Conservation (phyloP, 2,113 vertebrate genomes). For the Atherinomorus stipes region DNA sequence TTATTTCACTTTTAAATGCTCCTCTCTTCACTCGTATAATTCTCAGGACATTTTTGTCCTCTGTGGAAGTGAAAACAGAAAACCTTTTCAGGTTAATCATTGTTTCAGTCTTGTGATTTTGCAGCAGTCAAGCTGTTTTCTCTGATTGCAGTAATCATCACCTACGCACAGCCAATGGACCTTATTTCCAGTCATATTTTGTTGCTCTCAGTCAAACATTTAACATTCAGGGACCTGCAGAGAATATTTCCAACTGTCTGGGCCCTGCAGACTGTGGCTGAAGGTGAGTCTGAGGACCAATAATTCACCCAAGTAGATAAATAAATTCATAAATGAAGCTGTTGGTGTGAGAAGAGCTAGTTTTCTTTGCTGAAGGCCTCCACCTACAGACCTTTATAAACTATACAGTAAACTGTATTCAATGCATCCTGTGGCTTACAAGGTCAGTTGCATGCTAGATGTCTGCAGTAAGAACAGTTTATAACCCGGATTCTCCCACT, state of each 20-base stretch:
- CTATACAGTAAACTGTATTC: background rate
- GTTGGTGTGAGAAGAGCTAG: background rate
- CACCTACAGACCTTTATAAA: background rate
- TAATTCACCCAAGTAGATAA: background rate
- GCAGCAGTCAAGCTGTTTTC: no score
- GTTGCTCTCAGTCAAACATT: no score
- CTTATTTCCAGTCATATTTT: no score
- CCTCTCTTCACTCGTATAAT: conserved; percentile 7
- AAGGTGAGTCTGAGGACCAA: background rate
- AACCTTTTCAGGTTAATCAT: no score
- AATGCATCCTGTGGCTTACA: background rate
- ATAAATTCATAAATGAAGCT: background rate
- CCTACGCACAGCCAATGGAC: no score
- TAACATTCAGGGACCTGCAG: no score
- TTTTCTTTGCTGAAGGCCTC: background rate
- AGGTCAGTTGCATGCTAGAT: background rate
- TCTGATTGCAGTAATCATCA: no score
- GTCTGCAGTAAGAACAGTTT: background rate
- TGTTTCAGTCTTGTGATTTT: no score
- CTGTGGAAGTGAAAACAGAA: no score
- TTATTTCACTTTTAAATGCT: conserved; percentile 15
- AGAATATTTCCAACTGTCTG: background rate
- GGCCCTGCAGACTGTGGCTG: background rate
- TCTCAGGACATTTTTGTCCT: background rate
- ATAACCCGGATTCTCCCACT: background rate